phyloP scores from a whole-genome alignment of 2,888 invertebrate species.

The Neoitamus cyanurus region DNA sequence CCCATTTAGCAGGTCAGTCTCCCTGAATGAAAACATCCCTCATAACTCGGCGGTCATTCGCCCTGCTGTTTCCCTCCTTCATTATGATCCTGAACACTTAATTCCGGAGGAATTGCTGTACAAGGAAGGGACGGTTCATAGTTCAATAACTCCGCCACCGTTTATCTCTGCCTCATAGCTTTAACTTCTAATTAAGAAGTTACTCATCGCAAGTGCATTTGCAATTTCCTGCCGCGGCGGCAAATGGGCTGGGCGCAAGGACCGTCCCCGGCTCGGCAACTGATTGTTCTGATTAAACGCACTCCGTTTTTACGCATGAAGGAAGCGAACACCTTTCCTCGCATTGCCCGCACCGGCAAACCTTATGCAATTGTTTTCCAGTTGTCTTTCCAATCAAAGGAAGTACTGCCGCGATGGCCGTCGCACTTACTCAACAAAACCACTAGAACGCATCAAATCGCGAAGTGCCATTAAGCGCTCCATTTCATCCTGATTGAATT shows the following conservation, averaged over 20 bases:
- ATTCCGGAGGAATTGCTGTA: constrained; percentile 14
- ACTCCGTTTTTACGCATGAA: background rate
- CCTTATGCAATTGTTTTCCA: background rate
- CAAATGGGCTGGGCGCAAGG: background rate
- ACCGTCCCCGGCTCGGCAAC: background rate
- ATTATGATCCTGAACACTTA: constrained; percentile 17
- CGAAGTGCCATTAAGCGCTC: background rate
- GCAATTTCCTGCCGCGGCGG: background rate
- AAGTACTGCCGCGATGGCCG: background rate
- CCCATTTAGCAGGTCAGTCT: constrained; percentile 32
- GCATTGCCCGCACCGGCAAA: background rate
- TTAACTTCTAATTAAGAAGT: constrained; percentile 23
- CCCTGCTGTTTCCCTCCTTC: background rate
- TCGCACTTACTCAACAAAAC: background rate
- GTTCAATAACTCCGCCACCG: constrained; percentile 1
- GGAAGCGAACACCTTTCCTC: background rate
- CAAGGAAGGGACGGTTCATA: background rate
- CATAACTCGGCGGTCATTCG: constrained; percentile 37
- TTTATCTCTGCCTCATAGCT: constrained; percentile 20
- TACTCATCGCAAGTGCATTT: constrained; percentile 13
- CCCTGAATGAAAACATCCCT: constrained; percentile 32
- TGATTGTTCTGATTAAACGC: background rate
- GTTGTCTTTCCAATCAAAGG: background rate
- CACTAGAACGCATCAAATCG: background rate
- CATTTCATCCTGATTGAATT: background rate